Conservation (phyloP, 2,797 vertebrate genomes). For the Decapterus maruadsi region DNA sequence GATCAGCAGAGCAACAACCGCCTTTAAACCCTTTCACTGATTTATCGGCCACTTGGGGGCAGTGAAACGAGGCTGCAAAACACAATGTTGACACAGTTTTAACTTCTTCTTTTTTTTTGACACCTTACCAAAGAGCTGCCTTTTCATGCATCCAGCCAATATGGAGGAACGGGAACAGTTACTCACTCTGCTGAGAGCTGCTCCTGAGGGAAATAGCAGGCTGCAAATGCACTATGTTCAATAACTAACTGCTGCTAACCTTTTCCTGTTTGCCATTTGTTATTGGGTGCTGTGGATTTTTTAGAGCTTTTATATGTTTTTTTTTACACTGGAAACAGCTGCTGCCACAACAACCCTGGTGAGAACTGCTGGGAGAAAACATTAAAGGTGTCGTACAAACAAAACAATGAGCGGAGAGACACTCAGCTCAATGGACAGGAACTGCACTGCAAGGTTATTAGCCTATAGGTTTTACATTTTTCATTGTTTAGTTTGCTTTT, state of each 20-base stretch:
- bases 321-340: background rate
- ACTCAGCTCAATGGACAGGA: background rate
- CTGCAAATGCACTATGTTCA: background rate
- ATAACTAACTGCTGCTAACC: background rate
- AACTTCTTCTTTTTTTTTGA: background rate
- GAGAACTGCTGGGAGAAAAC: background rate
- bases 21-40: background rate
- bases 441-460: background rate
- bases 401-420: background rate
- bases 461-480: no score
- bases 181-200: background rate
- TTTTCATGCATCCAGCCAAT: no score
- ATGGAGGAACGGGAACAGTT: no score
- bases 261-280: background rate
- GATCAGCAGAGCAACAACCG: background rate
- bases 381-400: background rate
- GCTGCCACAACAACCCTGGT: background rate
- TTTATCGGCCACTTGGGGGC: background rate
- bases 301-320: background rate
- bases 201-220: background rate
- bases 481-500: no score
- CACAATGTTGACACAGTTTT: background rate
- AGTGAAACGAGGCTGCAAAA: background rate
- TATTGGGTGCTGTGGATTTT: background rate
- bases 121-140: background rate